These are phyloP conservation scores for Gallinago stenura DNA, from an alignment of 2,797 vertebrate genomes.

Conservation along the genomic window DNA sequence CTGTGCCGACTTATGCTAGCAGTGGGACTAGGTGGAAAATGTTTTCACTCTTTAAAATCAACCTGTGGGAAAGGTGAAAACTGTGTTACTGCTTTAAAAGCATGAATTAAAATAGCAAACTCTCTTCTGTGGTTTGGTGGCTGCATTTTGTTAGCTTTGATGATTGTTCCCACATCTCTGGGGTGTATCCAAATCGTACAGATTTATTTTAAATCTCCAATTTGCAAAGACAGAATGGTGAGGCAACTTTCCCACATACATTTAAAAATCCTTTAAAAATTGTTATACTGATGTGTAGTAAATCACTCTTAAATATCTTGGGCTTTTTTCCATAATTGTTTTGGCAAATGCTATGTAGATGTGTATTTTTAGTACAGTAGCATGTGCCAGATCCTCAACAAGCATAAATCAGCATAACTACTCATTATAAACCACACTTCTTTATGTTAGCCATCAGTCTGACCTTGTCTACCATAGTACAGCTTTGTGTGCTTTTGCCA, in stretches of 20 bases:
- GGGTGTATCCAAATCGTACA: background rate
- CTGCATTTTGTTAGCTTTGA: background rate
- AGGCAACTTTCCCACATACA: background rate
- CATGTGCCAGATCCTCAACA: background rate
- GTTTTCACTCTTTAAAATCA: background rate
- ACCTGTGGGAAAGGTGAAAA: slow-evolving; percentile 33
- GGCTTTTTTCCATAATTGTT: slow-evolving; percentile 18
- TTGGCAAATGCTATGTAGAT: background rate
- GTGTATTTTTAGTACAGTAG: slow-evolving; percentile 36
- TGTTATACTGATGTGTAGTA: background rate
- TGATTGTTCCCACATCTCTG: slow-evolving; percentile 1
- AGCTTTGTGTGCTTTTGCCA: background rate
- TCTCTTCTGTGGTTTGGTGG: background rate
- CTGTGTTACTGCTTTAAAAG: slow-evolving; percentile 13
- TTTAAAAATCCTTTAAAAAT: slow-evolving; percentile 11
- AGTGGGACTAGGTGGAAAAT: background rate
- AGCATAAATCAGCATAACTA: background rate
- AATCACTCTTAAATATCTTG: background rate
- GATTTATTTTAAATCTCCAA: slow-evolving; percentile 37
- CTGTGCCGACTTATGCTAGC: background rate
- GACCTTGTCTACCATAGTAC: background rate
- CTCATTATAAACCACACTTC: background rate
- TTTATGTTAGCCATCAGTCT: background rate
- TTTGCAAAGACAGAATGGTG: background rate
- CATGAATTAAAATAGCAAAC: background rate